phyloP scores from a whole-genome alignment of 2,888 invertebrate genomes.

The Drosophila subquinaria region DNA sequence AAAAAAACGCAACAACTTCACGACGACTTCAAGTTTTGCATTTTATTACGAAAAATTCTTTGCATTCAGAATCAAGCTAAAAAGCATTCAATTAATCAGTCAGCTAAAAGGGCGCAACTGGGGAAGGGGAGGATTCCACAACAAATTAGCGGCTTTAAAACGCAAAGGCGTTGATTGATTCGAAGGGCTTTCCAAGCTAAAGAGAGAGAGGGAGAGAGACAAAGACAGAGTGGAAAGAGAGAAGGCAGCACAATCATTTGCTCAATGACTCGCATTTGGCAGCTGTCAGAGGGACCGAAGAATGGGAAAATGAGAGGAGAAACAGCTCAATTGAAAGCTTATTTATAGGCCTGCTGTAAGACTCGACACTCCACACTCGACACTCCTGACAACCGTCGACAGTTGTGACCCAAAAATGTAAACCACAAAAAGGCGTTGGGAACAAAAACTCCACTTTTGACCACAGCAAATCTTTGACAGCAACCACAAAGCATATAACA shows the following conservation, averaged over 20 bases:
- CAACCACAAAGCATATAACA: slow-evolving; percentile 40
- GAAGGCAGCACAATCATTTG: slow-evolving; percentile 39
- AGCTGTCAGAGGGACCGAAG: slow-evolving; percentile 55
- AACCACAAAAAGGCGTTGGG: slow-evolving; percentile 43
- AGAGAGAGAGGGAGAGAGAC: background rate
- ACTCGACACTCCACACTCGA: background rate
- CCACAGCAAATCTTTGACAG: slow-evolving; percentile 46
- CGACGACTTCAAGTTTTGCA: slow-evolving; percentile 51
- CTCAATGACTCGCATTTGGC: slow-evolving; percentile 62
- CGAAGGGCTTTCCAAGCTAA: slow-evolving; percentile 52
- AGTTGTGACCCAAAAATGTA: slow-evolving; percentile 59
- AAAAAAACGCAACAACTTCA: slow-evolving; percentile 12
- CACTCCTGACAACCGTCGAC: slow-evolving; percentile 50
- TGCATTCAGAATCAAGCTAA: slow-evolving; percentile 51
- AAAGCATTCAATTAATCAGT: slow-evolving; percentile 64
- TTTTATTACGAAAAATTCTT: slow-evolving; percentile 62
- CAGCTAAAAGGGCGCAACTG: background rate
- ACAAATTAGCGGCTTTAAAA: slow-evolving; percentile 71
- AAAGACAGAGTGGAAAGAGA: background rate
- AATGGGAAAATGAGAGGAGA: background rate
- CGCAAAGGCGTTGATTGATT: slow-evolving; percentile 75
- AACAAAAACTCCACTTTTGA: slow-evolving; percentile 41
- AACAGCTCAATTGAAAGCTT: slow-evolving; percentile 73
- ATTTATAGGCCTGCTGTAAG: slow-evolving; percentile 59
- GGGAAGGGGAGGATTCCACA: slow-evolving; percentile 4